Evolutionary conservation across 92 coral and sea anemone genomes (phyloP).

Genomic region (Siderastrea radians): DNA sequence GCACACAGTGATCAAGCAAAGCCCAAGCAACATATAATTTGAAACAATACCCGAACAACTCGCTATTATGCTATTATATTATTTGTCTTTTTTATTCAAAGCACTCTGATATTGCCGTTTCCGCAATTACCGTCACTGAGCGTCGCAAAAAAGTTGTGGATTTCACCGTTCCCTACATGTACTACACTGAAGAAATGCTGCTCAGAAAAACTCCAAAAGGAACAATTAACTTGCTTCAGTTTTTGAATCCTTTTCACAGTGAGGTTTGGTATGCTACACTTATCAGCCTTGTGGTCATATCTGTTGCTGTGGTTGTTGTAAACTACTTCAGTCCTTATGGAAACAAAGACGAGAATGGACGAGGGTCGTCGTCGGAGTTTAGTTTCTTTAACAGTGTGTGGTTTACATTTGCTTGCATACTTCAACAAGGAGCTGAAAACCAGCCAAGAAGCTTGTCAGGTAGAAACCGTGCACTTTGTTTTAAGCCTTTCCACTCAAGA

Average conservation of each 20-base stretch:
- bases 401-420: constrained; percentile 68
- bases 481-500: no score
- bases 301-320: constrained; percentile 44
- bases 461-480: no score
- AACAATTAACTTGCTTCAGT: constrained; percentile 52
- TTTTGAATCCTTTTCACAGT: constrained; percentile 69
- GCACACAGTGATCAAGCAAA: no score
- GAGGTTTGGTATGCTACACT: constrained; percentile 73
- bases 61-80: no score
- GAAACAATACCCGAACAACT: no score
- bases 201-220: constrained; percentile 45
- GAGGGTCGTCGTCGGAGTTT: constrained; percentile 59
- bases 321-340: constrained; percentile 83
- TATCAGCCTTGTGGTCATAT: constrained; percentile 47
- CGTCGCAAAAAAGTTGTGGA: constrained; percentile 61
- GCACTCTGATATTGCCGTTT: constrained; percentile 78
- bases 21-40: no score
- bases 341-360: constrained; percentile 55
- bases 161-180: constrained; percentile 60
- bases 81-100: not conserved
- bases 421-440: constrained; percentile 84
- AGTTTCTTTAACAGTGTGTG: no score
- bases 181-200: constrained; percentile 62
- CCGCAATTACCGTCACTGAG: constrained; percentile 54
- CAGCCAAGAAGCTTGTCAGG: constrained; percentile 70